Evolutionary conservation across 2,888 invertebrate genomes (phyloP), one percentile per base, ranked within the genome.

Genomic region (Xestobium rufovillosum): DNA sequence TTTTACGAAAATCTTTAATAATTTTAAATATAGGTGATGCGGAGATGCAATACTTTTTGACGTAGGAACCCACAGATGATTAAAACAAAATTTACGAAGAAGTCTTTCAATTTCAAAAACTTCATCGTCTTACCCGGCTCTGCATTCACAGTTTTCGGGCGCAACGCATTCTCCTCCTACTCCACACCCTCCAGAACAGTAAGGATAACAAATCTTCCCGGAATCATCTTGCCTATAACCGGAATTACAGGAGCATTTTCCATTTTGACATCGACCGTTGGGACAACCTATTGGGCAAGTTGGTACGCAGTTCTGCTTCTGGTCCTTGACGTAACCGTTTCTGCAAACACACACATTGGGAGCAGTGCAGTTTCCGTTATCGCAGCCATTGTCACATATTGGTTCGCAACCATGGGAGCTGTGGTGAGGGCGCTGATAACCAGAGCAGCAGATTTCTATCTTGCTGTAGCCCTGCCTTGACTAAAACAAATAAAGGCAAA

Each of bases 381-480:
- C 57, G 48, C 85, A 86, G 4, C 76, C 75, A 14, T 69, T 65
- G 3, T 75, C 70, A 53, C 85, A 85, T 10, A 73, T 65, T 0
- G 79, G 75, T 27, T 75, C 73, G 53, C 81, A 82, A 34, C 69
- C 67, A 36, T 55, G 51, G 53, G 69, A 68, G 2, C 67, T 72
- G 56, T 72, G 71, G 3, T 69, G 65, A 57, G 79, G 76, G 8
- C 76, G 72, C 41, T 70, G 67, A 61, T 78, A 85, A 10, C 84
- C 85, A 1, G 74, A 71, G 55, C 86, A 86, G 56, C 86, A 86
- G 14, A 78, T 70, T 43, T 78, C 69, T 48, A 82, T 76, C 41
- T 72, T 73, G 53, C 80, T 81, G 51, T 76, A 69, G 13, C 75
- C 72, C 3, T 77, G 63, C 1, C 71, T 67, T 1, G 80, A 71